Evolutionary conservation across 2,797 vertebrate species (phyloP).

Genomic region (Lagodon rhomboides): DNA sequence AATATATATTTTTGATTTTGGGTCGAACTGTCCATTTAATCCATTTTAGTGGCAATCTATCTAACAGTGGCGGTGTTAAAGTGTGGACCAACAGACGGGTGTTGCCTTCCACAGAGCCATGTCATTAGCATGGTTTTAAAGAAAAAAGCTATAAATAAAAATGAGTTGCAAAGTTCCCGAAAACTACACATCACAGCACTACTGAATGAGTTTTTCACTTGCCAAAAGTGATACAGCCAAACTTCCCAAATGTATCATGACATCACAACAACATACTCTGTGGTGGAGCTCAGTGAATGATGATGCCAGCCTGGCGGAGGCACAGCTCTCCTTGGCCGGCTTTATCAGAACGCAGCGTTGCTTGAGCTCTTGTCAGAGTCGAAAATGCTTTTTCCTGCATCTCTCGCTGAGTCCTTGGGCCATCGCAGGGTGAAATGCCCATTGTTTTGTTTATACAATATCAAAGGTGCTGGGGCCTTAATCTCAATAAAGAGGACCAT

Average conservation of each 20-base stretch:
- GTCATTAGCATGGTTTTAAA: background rate
- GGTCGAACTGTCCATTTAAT: too few relatives aligned
- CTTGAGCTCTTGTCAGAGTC: constrained; percentile 55
- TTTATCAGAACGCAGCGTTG: constrained; percentile 50
- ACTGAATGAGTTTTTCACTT: constrained; percentile 16
- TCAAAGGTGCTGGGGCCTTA: constrained; percentile 73
- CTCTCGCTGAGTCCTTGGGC: constrained; percentile 64
- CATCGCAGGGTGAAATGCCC: constrained; percentile 67
- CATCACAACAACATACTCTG: constrained; percentile 44
- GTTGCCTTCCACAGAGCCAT: background rate
- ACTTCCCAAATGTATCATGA: constrained; percentile 55
- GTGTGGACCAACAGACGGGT: background rate
- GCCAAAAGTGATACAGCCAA: constrained; percentile 29
- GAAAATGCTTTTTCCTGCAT: constrained; percentile 54
- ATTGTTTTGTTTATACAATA: constrained; percentile 83
- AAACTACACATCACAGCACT: constrained; percentile 31
- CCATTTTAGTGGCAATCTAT: background rate
- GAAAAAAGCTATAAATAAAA: constrained; percentile 26
- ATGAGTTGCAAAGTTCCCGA: constrained; percentile 39
- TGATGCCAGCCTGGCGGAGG: constrained; percentile 50
- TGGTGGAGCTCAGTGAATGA: constrained; percentile 39
- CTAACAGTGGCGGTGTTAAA: background rate
- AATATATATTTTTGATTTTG: too few relatives aligned
- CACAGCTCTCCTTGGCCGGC: constrained; percentile 39
- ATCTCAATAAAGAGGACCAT: constrained; percentile 82